These are phyloP conservation scores for Phocoena phocoena DNA, from an alignment of 2,113 vertebrate genomes.

Conservation along the genomic window DNA sequence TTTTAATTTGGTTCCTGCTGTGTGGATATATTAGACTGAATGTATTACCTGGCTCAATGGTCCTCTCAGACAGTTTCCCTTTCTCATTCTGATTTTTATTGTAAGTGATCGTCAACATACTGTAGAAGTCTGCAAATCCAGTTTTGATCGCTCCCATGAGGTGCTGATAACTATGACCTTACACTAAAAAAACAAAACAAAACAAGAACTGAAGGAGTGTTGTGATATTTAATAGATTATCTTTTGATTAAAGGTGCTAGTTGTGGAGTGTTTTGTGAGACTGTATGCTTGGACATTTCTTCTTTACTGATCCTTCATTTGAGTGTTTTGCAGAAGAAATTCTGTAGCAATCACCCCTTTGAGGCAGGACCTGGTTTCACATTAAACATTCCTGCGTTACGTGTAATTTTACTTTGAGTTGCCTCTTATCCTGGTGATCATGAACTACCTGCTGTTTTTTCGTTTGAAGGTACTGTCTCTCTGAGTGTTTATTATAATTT, in stretches of 20 bases:
- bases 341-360: conserved; percentile 19
- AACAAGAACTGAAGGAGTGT: conserved; percentile 59
- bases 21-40: conserved; percentile 78
- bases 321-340: conserved; percentile 22
- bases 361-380: conserved; percentile 53
- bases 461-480: conserved; percentile 70
- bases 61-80: conserved; percentile 80
- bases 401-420: conserved; percentile 57
- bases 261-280: conserved; percentile 16
- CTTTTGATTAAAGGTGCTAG: conserved; percentile 50
- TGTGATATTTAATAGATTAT: conserved; percentile 52
- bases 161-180: conserved; percentile 59
- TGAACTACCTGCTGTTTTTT: conserved; percentile 72
- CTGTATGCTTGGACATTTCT: conserved; percentile 36
- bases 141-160: conserved; percentile 74
- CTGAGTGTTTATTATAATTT: conserved; percentile 72
- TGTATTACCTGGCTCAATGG: conserved; percentile 83
- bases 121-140: conserved; percentile 74
- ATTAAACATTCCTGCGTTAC: conserved; percentile 64
- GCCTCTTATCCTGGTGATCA: conserved; percentile 44
- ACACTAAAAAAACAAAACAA: neutral
- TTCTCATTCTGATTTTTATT: conserved; percentile 81
- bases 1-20: conserved; percentile 82
- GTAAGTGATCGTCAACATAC: conserved; percentile 77
- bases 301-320: conserved; percentile 51